phyloP scores from a whole-genome alignment of 2,797 vertebrate genomes.

The Lagorchestes hirsutus region DNA sequence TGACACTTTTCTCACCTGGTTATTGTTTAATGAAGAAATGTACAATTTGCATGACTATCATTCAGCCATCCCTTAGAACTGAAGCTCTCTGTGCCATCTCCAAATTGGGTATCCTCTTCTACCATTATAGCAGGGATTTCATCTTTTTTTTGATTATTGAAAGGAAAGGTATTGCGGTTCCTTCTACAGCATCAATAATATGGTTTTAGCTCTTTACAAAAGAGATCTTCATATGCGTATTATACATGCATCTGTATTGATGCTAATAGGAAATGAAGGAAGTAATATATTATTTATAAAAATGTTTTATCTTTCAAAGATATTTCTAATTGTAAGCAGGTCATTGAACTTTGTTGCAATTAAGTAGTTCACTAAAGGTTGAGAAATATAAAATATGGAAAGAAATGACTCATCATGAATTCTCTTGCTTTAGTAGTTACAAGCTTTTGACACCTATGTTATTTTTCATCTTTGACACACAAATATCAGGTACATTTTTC shows the following conservation, averaged over 20 bases:
- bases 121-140: not conserved
- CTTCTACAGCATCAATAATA: not conserved
- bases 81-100: not conserved
- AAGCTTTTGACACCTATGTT: conserved; percentile 48
- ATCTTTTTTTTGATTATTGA: not conserved
- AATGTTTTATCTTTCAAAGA: not conserved
- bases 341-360: conserved; percentile 44
- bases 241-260: conserved; percentile 19
- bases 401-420: conserved; percentile 6
- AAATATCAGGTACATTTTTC: conserved; percentile 1
- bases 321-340: conserved; percentile 25
- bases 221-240: conserved; percentile 15
- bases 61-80: not conserved
- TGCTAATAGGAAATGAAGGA: conserved; percentile 22
- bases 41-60: not conserved
- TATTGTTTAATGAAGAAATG: not conserved
- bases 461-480: conserved; percentile 41
- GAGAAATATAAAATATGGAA: not conserved
- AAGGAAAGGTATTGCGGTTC: conserved; percentile 15
- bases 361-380: conserved; percentile 29
- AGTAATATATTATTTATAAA: conserved; percentile 22
- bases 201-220: conserved; percentile 30
- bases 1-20: not conserved
- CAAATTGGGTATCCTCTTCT: not conserved
- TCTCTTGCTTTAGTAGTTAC: conserved; percentile 35